phyloP scores from a whole-genome alignment of 2,113 vertebrate genomes.

The Cryptoleucopteryx plumbea region DNA sequence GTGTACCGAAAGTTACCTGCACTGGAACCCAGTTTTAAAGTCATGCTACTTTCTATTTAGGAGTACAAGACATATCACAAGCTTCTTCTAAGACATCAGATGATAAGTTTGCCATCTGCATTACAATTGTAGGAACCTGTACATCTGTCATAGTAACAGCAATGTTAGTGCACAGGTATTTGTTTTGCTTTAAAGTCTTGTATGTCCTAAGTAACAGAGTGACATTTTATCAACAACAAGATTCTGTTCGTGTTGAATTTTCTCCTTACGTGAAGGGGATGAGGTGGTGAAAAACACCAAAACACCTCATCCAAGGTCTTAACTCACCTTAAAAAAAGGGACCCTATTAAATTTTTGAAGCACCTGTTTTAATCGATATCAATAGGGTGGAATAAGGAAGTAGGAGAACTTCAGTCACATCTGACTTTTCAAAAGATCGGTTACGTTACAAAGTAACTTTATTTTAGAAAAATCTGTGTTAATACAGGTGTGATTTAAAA shows the following conservation, averaged over 20 bases:
- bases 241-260: not conserved
- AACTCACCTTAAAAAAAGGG: not conserved
- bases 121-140: not conserved
- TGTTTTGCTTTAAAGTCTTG: not conserved
- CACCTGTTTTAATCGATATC: not conserved
- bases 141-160: not conserved
- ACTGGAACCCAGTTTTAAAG: not conserved
- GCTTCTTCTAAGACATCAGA: not conserved
- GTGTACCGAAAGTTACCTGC: not conserved
- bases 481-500: not conserved
- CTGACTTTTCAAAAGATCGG: not conserved
- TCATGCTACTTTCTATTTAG: not conserved
- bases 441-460: not conserved
- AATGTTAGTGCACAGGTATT: not conserved
- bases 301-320: not conserved
- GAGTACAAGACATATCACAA: not conserved
- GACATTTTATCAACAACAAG: not conserved
- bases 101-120: not conserved
- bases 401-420: not conserved
- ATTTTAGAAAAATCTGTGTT: not conserved
- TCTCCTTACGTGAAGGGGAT: not conserved
- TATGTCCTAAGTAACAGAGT: not conserved
- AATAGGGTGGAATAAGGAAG: not conserved
- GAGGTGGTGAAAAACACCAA: fast-evolving
- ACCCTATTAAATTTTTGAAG: not conserved